phyloP scores from a whole-genome alignment of 2,113 vertebrate genomes.

The Erythrocebus patas region DNA sequence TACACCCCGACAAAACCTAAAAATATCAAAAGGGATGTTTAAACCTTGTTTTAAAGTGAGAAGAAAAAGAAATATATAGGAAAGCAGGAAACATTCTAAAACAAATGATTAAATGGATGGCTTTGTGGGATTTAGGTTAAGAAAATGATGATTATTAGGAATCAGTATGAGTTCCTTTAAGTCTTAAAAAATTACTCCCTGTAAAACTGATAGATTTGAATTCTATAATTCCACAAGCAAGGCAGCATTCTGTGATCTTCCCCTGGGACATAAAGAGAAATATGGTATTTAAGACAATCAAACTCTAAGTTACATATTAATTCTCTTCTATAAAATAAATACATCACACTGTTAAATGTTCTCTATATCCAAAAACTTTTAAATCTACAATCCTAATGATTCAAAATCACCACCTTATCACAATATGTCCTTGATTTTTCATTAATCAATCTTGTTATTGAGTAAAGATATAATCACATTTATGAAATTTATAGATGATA shows the following conservation, averaged over 20 bases:
- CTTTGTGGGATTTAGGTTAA: background rate
- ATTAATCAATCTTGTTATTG: background rate
- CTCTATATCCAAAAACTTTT: background rate
- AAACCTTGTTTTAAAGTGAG: background rate
- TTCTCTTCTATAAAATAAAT: background rate
- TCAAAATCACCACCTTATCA: background rate
- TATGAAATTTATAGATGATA: background rate
- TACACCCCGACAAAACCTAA: background rate
- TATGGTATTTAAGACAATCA: background rate
- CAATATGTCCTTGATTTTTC: background rate
- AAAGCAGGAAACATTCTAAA: background rate
- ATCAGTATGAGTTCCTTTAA: background rate
- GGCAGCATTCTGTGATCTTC: background rate
- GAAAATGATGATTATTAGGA: background rate
- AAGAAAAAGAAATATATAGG: background rate
- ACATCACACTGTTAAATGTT: background rate
- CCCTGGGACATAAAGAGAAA: background rate
- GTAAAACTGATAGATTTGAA: background rate
- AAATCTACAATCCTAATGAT: background rate
- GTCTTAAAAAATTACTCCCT: background rate
- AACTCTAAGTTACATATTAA: background rate
- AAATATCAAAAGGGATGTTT: background rate
- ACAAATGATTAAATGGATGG: background rate
- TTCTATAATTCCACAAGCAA: constrained; percentile 5
- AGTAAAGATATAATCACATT: background rate